phyloP scores from a whole-genome alignment of 2,888 invertebrate species.

The Ennomos erosarius region DNA sequence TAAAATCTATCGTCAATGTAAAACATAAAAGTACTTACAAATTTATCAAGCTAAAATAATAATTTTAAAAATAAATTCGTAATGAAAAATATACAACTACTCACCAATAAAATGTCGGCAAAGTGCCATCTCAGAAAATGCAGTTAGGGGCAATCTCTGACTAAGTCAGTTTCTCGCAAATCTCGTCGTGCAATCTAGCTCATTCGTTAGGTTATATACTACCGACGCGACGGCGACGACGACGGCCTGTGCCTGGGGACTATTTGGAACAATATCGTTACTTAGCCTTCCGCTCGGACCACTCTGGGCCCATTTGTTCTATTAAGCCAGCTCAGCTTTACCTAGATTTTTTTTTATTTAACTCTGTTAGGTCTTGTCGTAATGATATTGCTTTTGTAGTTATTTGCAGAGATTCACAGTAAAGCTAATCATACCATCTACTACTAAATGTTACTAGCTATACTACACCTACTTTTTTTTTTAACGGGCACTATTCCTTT shows the following conservation, averaged over 20 bases:
- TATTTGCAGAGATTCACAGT: no score
- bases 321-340: not conserved
- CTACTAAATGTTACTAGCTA: no score
- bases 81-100: not conserved
- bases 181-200: conserved; percentile 55
- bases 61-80: not conserved
- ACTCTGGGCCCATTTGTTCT: conserved; percentile 26
- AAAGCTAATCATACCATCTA: no score
- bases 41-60: no score
- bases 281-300: conserved; percentile 33
- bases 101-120: conserved; percentile 17
- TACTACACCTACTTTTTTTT: no score
- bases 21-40: no score
- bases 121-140: conserved; percentile 56
- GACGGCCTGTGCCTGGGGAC: conserved; percentile 23
- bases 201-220: conserved; percentile 56
- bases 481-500: no score
- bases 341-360: conserved; percentile 5
- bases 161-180: conserved; percentile 60
- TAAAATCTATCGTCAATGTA: no score
- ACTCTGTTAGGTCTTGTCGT: not conserved
- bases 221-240: conserved; percentile 7
- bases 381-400: not conserved
- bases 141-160: conserved; percentile 69
- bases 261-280: conserved; percentile 49